These are phyloP conservation scores for Hydrotaea diabolus DNA, from an alignment of 2,888 invertebrate species.

Conservation along the genomic window DNA sequence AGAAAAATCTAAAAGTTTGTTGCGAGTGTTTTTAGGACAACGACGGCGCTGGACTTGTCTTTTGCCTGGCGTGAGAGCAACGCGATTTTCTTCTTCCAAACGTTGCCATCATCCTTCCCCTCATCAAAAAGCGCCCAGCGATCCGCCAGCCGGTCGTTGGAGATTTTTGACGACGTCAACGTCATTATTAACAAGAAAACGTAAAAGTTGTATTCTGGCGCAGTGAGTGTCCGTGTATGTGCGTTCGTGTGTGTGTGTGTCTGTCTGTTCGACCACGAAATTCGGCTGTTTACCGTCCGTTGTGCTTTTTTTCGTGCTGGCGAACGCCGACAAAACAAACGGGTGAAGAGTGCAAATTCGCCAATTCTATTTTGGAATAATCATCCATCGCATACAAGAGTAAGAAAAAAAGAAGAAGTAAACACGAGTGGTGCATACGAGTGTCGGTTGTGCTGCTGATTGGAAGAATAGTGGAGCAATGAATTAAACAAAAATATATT, in stretches of 20 bases:
- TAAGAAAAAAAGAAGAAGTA: neutral
- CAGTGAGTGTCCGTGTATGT: slow-evolving; percentile 10
- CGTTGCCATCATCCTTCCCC: neutral
- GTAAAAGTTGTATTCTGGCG: neutral
- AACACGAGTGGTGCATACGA: neutral
- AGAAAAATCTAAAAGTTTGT: slow-evolving; percentile 22
- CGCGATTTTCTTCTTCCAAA: slow-evolving; percentile 5
- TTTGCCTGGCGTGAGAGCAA: slow-evolving; percentile 5
- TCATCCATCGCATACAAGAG: slow-evolving; percentile 4
- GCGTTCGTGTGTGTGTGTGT: neutral
- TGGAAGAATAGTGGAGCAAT: neutral
- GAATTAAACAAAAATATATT: neutral
- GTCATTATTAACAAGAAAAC: slow-evolving; percentile 1
- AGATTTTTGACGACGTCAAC: slow-evolving; percentile 17
- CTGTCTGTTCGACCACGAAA: slow-evolving; percentile 29
- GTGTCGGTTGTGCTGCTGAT: slow-evolving; percentile 16
- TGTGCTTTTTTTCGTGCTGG: neutral
- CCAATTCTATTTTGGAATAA: slow-evolving; percentile 10
- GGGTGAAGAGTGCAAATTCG: slow-evolving; percentile 15
- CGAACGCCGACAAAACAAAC: neutral
- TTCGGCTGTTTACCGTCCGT: slow-evolving; percentile 10
- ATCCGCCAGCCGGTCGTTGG: neutral
- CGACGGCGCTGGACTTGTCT: slow-evolving; percentile 6
- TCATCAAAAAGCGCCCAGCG: neutral
- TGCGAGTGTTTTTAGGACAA: neutral